These are phyloP conservation scores for Nudaria mundana DNA, from an alignment of 2,888 invertebrate genomes.

Conservation along the genomic window DNA sequence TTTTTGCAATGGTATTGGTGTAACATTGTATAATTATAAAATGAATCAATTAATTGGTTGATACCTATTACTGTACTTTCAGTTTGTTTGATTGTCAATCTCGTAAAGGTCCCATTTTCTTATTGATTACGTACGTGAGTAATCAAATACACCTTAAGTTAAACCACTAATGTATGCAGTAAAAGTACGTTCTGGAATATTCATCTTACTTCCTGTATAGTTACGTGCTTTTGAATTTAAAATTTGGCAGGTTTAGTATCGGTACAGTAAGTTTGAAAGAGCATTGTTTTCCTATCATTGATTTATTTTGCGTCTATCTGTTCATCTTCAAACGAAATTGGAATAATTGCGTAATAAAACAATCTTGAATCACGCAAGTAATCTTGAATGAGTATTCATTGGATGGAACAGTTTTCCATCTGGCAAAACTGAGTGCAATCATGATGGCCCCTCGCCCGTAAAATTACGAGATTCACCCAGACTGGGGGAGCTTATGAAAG, in stretches of 20 bases:
- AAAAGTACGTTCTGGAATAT: conserved; percentile 31
- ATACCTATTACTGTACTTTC: background rate
- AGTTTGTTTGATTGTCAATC: background rate
- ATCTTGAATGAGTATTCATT: conserved; percentile 16
- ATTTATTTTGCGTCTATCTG: no score
- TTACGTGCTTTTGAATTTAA: conserved; percentile 40
- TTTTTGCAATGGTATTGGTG: conserved; percentile 9
- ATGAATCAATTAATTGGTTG: no score
- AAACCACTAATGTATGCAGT: no score
- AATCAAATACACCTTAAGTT: conserved; percentile 41
- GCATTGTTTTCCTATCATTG: no score
- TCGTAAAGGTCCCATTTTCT: conserved; percentile 2
- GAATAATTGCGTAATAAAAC: conserved; percentile 31
- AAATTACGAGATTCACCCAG: conserved; percentile 70
- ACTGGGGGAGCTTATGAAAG: conserved; percentile 70
- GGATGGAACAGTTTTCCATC: conserved; percentile 36
- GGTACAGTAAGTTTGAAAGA: no score
- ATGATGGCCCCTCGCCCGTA: conserved; percentile 67
- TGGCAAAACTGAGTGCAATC: conserved; percentile 54
- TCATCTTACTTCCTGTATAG: conserved; percentile 42
- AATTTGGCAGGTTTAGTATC: background rate
- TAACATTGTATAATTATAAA: conserved; percentile 13
- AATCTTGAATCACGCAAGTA: conserved; percentile 23
- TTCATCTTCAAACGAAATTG: conserved; percentile 21
- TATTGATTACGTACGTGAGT: conserved; percentile 6